Evolutionary conservation across 2,797 vertebrate species (phyloP).

Genomic region (Morelia viridis): DNA sequence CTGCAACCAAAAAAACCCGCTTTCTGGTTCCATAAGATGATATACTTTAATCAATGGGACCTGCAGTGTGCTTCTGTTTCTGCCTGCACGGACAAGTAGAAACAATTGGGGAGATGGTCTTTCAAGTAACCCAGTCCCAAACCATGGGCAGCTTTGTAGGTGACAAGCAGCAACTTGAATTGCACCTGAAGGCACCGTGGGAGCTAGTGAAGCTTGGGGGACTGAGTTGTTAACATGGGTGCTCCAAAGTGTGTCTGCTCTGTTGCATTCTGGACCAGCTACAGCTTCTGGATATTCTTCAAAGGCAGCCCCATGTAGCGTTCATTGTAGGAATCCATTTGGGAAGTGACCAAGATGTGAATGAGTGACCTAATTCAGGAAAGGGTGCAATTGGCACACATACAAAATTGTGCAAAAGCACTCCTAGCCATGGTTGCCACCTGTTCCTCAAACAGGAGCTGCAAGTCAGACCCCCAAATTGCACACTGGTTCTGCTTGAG

Average conservation of each 20-base stretch:
- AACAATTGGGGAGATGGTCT: neutral
- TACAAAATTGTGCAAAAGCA: neutral
- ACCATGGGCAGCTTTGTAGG: neutral
- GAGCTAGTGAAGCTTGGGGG: neutral
- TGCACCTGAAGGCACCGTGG: neutral
- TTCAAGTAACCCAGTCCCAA: neutral
- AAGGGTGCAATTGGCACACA: neutral
- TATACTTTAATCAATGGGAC: neutral
- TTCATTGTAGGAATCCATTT: neutral
- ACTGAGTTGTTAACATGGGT: neutral
- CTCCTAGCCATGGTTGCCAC: neutral
- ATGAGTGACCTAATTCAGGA: neutral
- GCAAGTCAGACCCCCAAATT: neutral
- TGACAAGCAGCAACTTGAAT: neutral
- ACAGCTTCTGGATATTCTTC: neutral
- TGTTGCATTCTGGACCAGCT: neutral
- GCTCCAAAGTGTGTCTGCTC: neutral
- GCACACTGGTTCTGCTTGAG: neutral
- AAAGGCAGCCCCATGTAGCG: neutral
- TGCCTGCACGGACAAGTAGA: neutral
- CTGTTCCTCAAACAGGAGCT: neutral
- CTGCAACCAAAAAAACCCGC: neutral
- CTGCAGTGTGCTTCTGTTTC: neutral
- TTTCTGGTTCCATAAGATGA: neutral
- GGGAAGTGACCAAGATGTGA: neutral